Evolutionary conservation across 2,888 invertebrate species (phyloP).

Genomic region (Acrocyrtus sp.): DNA sequence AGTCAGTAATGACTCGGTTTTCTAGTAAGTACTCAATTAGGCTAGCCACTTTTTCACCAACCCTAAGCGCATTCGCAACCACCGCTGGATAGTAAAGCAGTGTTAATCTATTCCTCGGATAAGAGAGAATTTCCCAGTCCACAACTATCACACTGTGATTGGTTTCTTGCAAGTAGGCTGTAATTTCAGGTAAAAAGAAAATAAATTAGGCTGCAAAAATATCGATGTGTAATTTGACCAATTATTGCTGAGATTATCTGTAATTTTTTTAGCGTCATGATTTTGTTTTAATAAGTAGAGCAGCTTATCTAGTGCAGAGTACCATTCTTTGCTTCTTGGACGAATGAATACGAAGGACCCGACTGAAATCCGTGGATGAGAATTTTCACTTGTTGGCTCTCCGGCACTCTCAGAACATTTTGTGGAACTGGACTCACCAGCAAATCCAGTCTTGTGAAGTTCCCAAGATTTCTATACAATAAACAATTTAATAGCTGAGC

Average conservation of each 20-base stretch:
- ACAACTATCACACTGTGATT: constrained; percentile 36
- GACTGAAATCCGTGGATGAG: constrained; percentile 52
- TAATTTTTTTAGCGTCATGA: no score
- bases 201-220: no score
- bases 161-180: constrained; percentile 42
- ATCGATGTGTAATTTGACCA: no score
- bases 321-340: constrained; percentile 43
- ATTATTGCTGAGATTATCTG: no score
- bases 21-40: constrained; percentile 36
- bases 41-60: constrained; percentile 34
- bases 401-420: background rate
- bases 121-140: constrained; percentile 38
- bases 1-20: constrained; percentile 24
- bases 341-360: constrained; percentile 24
- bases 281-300: background rate
- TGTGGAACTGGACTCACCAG: background rate
- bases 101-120: constrained; percentile 14
- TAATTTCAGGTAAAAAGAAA: background rate
- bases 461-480: constrained; percentile 8
- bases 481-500: background rate
- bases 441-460: constrained; percentile 19
- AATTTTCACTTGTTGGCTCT: constrained; percentile 33
- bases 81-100: constrained; percentile 31
- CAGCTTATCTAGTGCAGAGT: background rate
- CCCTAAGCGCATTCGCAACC: constrained; percentile 32